Evolutionary conservation across 2,888 invertebrate species (phyloP).

Genomic region (Pardosa pseudoannulata): DNA sequence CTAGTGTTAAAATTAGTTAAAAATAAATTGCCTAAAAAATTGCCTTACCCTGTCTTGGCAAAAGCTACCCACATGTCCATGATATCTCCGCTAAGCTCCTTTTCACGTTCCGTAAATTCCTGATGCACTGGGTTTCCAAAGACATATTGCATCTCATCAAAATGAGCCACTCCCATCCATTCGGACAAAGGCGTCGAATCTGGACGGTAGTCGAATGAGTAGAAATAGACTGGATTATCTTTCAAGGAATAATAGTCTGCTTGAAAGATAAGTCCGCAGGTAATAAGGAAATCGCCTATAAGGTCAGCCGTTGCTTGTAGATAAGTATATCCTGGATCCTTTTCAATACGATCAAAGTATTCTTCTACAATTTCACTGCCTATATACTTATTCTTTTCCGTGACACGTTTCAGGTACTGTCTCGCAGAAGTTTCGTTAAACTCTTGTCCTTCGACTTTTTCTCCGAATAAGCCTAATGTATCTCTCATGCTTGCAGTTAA

Average conservation of each 20-base stretch:
- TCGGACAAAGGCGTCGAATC: not conserved
- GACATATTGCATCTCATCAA: conserved; percentile 46
- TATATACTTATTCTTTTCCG: too few species aligned
- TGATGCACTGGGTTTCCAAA: conserved; percentile 39
- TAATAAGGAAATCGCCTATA: conserved; percentile 47
- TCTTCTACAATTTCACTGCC: not conserved
- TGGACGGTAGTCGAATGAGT: conserved; percentile 43
- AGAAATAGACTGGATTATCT: conserved; percentile 24
- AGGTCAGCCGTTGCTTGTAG: not conserved
- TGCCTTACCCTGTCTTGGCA: conserved; percentile 10
- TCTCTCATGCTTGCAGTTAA: not conserved
- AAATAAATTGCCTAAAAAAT: too few species aligned
- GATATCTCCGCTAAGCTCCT: not conserved
- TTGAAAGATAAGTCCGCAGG: conserved; percentile 25
- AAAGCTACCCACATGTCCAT: not conserved
- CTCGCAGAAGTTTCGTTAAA: not conserved
- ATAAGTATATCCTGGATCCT: not conserved
- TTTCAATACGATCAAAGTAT: not conserved
- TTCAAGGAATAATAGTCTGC: conserved; percentile 24
- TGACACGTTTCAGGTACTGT: not conserved
- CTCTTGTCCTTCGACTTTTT: not conserved
- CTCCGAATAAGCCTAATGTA: not conserved
- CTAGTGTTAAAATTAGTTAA: too few species aligned
- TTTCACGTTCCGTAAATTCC: not conserved
- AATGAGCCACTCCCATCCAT: conserved; percentile 59